These are phyloP conservation scores for Phasianus colchicus DNA, from an alignment of 2,113 vertebrate species.

Conservation along the genomic window DNA sequence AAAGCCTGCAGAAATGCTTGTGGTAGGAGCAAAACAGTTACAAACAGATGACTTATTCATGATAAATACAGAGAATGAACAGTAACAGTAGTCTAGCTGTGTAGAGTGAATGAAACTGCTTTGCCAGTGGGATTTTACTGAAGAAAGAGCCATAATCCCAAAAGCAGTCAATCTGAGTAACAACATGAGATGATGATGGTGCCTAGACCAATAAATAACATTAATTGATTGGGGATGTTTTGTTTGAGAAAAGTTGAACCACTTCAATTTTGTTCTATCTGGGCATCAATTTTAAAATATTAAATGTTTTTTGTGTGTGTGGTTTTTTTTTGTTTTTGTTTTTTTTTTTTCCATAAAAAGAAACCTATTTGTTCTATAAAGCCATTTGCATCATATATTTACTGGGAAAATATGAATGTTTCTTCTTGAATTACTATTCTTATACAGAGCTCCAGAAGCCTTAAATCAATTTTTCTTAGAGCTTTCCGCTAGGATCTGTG, in stretches of 20 bases:
- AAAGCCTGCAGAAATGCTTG: neutral
- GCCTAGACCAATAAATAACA: neutral
- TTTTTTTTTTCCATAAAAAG: neutral
- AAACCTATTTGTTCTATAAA: neutral
- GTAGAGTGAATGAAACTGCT: neutral
- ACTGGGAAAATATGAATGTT: conserved; percentile 11
- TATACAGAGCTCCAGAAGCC: neutral
- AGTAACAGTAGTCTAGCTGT: neutral
- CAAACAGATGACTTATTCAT: neutral
- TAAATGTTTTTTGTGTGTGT: neutral
- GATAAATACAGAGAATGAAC: neutral
- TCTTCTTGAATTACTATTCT: conserved; percentile 3
- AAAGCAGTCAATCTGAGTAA: conserved; percentile 4
- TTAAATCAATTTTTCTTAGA: conserved; percentile 29
- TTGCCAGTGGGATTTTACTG: neutral
- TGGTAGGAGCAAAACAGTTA: neutral
- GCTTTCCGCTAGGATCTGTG: conserved; percentile 24
- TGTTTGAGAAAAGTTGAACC: neutral
- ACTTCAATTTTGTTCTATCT: neutral
- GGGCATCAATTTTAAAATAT: neutral
- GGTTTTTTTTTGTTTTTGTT: neutral
- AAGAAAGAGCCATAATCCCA: neutral
- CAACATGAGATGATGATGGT: neutral
- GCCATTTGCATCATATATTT: conserved; percentile 7
- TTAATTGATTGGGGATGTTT: neutral